phyloP scores from a whole-genome alignment of 2,797 vertebrate species.

The Sphenopsis melanotis region DNA sequence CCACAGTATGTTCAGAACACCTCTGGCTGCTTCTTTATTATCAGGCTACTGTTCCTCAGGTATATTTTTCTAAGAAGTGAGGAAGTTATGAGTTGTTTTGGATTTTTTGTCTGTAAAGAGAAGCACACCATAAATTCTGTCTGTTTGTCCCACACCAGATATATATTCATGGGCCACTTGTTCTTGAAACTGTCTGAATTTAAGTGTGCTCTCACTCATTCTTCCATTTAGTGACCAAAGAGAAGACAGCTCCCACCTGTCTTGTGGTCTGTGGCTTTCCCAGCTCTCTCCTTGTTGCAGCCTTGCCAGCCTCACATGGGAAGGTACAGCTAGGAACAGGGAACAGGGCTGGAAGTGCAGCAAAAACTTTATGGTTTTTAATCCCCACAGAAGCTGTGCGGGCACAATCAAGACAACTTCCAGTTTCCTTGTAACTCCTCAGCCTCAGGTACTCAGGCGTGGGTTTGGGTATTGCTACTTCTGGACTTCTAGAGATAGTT shows the following conservation, averaged over 20 bases:
- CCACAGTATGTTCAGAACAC: not conserved
- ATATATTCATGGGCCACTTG: not conserved
- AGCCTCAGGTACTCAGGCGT: not conserved
- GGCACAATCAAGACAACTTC: not conserved
- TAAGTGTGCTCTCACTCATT: not conserved
- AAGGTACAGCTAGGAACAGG: not conserved
- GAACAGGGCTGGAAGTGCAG: not conserved
- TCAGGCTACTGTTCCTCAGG: not conserved
- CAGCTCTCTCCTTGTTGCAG: not conserved
- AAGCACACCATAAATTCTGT: not conserved
- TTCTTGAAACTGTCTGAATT: not conserved
- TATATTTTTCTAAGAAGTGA: not conserved
- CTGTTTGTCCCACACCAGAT: not conserved
- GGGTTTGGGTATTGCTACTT: not conserved
- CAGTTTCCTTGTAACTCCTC: not conserved
- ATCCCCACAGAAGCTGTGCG: not conserved
- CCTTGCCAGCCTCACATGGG: not conserved
- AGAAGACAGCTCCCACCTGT: not conserved
- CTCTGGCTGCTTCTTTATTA: not conserved
- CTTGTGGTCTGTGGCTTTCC: not conserved
- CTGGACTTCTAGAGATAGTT: not conserved
- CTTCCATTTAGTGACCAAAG: not conserved
- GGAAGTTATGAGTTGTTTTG: not conserved
- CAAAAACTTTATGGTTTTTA: not conserved
- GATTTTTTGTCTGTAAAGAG: not conserved